Base-by-base conservation (phyloP, 2,113 vertebrate genomes). In the Phodopus roborovskii region DNA sequence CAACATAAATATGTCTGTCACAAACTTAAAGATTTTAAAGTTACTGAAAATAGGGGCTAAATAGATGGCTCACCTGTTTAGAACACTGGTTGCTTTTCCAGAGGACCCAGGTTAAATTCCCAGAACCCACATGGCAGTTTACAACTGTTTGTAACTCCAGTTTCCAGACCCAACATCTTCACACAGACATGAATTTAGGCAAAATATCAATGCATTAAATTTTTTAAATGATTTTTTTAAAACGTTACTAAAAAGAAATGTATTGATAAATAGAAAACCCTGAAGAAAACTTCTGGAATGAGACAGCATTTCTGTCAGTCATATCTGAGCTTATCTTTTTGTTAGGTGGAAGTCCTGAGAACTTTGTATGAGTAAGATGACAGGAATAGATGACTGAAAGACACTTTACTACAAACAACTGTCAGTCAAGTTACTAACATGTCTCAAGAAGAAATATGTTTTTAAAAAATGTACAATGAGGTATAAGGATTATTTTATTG, bases 11-110 rank as follows among this genome's bases (percentile, higher is more conserved):
- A 90, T 83, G 90, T 68, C 17, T 87, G 90, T 68, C 17, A 78
- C 60, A 87, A 90, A 90, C 8, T 84, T 91, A 79, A 94, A 56
- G 82, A 56, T 77, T 68, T 56, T 56, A 88, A 91, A 96, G 68
- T 83, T 68, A 81, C 39, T 96, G 39, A 64, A 45, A 84, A 83
- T 28, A 62, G n/a, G 24, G 24, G 20, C n/a, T 82, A 12, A 20
- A 58, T 19, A 6, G 19, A 22, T 81, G 33, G 5, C 78, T 81
- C 28, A 82, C 2, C 6, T 13, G 56, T 39, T 26, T 64, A 30
- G 58, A 62, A 5, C 13, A 42, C 81, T 83, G 56, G 6, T 24
- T 83, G 6, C 36, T 17, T 13, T 42, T 42, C n/a, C 56, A 62
- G 58, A 83, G 45, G n/a, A 62, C n/a, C n/a, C n/a, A 28, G 81